Evolutionary conservation across 1,140 invertebrate genomes (phyloP), one percentile per base, ranked within the genome.

Genomic region (Phenacoccus solenopsis): DNA sequence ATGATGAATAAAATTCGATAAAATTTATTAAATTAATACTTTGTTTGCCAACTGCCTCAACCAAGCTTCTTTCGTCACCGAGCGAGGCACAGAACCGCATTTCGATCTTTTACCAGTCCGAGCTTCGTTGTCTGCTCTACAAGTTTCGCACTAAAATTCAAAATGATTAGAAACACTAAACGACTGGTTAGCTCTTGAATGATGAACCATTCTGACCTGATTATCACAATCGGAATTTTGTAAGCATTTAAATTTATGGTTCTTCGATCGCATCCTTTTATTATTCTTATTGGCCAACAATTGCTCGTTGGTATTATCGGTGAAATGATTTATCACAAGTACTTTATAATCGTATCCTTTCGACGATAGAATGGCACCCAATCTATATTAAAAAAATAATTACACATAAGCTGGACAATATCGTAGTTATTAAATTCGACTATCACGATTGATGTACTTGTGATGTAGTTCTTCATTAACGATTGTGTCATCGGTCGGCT

Each of bases 391-490:
- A 64, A 24, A 22, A 64, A 24, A 24, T 64, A 64, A 64, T n/a
- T 49, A 2, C 38, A 32, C 13, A 7, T 32, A 32, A 7, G 13
- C 30, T 32, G 13, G n/a, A n/a, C n/a, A n/a, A n/a, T n/a, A n/a
- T n/a, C n/a, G n/a, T n/a, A n/a, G n/a, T n/a, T n/a, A n/a, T n/a
- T n/a, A n/a, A n/a, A n/a, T n/a, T n/a, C n/a, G n/a, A n/a, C n/a
- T 28, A 68, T 28, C 27, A n/a, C 20, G 7, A 32, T 22, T 72
- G 59, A 67, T 68, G 21, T 71, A 72, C 73, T 49, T 71, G 28
- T 74, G 73, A 28, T 69, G 59, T 10, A 72, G 22, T 64, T 69
- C 56, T 21, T 28, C 70, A 24, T 69, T 25, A 16, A 71, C 49
- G 21, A 73, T 73, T 5, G n/a, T 71, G 10, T 73, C 70, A 68